phyloP scores from a whole-genome alignment of 2,113 vertebrate species.

The Planiliza haematocheilus region DNA sequence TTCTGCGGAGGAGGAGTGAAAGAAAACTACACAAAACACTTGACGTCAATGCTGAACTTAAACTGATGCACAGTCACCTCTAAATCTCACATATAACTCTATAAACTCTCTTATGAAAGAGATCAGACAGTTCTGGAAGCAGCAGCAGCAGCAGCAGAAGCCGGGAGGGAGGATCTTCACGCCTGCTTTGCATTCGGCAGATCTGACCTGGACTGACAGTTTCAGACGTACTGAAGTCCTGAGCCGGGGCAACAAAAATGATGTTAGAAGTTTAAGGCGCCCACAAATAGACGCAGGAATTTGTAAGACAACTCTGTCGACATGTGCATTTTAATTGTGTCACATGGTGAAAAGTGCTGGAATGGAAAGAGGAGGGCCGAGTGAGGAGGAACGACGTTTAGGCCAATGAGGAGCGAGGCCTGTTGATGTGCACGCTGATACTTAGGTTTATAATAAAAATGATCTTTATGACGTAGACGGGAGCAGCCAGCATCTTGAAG shows the following conservation, averaged over 20 bases:
- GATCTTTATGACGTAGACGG: too few relatives aligned
- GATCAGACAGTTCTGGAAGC: not conserved
- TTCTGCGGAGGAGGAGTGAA: not conserved
- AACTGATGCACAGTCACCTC: not conserved
- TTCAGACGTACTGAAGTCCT: constrained; percentile 32
- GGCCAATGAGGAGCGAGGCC: not conserved
- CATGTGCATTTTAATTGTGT: constrained; percentile 22
- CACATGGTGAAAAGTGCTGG: not conserved
- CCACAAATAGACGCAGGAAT: constrained; percentile 67
- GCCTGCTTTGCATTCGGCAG: constrained; percentile 18
- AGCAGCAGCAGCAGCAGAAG: not conserved
- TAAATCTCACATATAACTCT: not conserved
- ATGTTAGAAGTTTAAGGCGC: constrained; percentile 47
- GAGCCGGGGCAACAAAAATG: constrained; percentile 7
- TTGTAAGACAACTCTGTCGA: constrained; percentile 55
- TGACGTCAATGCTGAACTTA: too few relatives aligned
- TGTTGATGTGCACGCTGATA: too few relatives aligned
- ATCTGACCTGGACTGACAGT: constrained; percentile 24
- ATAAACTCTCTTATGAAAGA: not conserved
- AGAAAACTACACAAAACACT: not conserved
- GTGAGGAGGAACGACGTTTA: not conserved
- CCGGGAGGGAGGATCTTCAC: not conserved
- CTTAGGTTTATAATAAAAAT: too few relatives aligned
- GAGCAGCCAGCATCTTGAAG: too few relatives aligned
- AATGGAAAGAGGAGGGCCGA: not conserved